Base-by-base conservation (phyloP, 2,797 vertebrate species). In the Telmatherina bonti region DNA sequence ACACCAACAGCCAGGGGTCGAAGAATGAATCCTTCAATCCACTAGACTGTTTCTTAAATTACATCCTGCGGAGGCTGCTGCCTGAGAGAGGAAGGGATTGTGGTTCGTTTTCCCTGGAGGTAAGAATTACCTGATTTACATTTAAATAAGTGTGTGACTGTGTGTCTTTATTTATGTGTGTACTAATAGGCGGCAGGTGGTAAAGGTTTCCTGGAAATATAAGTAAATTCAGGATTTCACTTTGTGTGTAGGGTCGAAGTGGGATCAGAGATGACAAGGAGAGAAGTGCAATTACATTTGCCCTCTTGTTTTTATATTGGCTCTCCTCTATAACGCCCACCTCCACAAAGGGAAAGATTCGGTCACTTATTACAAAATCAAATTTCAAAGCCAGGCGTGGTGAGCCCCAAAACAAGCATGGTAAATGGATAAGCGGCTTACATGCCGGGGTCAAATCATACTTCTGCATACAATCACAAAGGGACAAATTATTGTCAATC, bases 351-450 rank as follows among this genome's bases (percentile, higher is more conserved):
- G 45, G 56, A 72, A 66, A 82, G n/a, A 78, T 67, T 72, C 1
- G 57, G 65, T 72, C 71, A 81, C 60, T 77, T 61, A 82, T 80
- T 79, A 58, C 71, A 74, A 87, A 88, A 89, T 85, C 68, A 79
- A 88, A 91, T 88, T 85, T 65, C 66, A 31, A 62, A 62, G 55
- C 64, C 52, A 67, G 76, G 74, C 35, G 47, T 68, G 70, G 62
- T 66, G 72, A 72, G 82, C 26, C 62, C n/a, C 75, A 81, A 85
- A 81, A 84, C 69, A 74, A 78, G 84, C 88, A 70, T 85, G 75
- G 45, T 81, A 86, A 88, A 88, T 67, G 79, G 87, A 91, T 91
- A 89, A 91, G 86, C 84, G 82, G 90, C 87, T 88, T 91, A 88
- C 81, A 85, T 66, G 27, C 68, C 62, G 81, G 83, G 81, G 74